A percentile compares a stretch with the other conserved stretches of the same genome.
Evolutionary conservation across 2,797 vertebrate species (phyloP).

Genomic region (Neosalanx taihuensis): DNA sequence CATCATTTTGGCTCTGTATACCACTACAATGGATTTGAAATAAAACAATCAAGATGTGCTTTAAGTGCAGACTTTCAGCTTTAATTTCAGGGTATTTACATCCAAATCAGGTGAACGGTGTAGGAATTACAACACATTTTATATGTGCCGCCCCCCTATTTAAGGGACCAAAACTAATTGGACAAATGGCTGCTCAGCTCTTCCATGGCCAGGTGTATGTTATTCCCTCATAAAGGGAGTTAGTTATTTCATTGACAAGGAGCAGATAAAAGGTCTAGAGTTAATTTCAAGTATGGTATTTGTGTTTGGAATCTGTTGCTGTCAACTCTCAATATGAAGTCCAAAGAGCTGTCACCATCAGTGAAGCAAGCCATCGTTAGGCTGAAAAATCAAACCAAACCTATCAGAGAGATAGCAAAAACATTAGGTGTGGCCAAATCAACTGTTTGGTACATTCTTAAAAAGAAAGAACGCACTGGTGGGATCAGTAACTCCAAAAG

Average conservation of each 20-base stretch:
- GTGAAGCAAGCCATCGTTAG: slow-evolving; percentile 46
- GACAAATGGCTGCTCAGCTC: too few relatives aligned
- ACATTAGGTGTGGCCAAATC: slow-evolving; percentile 23
- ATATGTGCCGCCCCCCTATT: too few relatives aligned
- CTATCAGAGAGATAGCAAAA: slow-evolving; percentile 19
- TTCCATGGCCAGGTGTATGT: too few relatives aligned
- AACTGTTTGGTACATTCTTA: slow-evolving; percentile 34
- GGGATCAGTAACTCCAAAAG: slow-evolving; percentile 37
- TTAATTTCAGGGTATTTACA: too few relatives aligned
- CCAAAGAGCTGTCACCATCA: slow-evolving; percentile 19
- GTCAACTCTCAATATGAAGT: slow-evolving; percentile 4
- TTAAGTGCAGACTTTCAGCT: too few relatives aligned
- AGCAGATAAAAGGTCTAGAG: not conserved
- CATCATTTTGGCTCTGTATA: too few relatives aligned
- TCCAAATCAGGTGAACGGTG: too few relatives aligned
- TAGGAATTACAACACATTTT: too few relatives aligned
- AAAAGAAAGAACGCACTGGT: slow-evolving; percentile 32
- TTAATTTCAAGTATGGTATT: not conserved
- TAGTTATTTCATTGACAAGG: not conserved
- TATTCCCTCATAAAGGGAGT: too few relatives aligned
- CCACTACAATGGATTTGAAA: too few relatives aligned
- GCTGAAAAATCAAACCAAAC: slow-evolving; percentile 33
- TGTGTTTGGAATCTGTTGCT: not conserved
- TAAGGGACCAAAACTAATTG: too few relatives aligned
- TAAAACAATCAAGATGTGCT: too few relatives aligned